Conservation (phyloP, 1,140 invertebrate genomes). For the Campoletis sonorensis region DNA sequence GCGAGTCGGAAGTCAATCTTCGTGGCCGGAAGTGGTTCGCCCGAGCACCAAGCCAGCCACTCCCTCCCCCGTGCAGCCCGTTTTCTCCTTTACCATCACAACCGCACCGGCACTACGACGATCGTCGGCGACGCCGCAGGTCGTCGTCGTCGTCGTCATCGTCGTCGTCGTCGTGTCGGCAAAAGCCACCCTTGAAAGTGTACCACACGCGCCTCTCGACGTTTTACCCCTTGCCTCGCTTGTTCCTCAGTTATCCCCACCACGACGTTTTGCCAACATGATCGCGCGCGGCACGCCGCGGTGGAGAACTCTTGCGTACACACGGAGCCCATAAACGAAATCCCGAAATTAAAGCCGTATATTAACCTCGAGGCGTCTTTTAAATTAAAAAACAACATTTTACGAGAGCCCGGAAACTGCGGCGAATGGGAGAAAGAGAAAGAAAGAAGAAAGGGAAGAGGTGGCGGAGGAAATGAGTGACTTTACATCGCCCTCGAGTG, state of each 20-base stretch:
- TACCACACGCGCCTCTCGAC: neutral
- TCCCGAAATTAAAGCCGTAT: slow-evolving; percentile 75
- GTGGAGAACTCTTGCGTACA: neutral
- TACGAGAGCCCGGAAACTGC: slow-evolving; percentile 58
- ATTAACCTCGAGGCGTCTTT: slow-evolving; percentile 70
- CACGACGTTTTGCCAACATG: neutral
- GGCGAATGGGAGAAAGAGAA: slow-evolving; percentile 23
- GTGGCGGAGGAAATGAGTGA: neutral
- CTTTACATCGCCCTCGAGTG: neutral
- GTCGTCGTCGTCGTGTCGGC: neutral
- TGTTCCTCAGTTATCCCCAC: neutral
- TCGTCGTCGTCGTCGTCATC: slow-evolving; percentile 14
- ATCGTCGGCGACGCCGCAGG: slow-evolving; percentile 8
- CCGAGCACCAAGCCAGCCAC: slow-evolving; percentile 47
- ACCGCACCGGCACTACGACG: neutral
- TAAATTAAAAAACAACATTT: slow-evolving; percentile 77
- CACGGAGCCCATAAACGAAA: slow-evolving; percentile 70
- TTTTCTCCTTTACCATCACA: slow-evolving; percentile 8
- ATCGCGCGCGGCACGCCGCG: slow-evolving; percentile 1
- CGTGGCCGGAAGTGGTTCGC: slow-evolving; percentile 71
- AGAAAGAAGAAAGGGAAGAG: slow-evolving; percentile 30
- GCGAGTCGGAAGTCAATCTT: slow-evolving; percentile 72
- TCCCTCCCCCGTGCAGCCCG: slow-evolving; percentile 15
- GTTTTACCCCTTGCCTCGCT: neutral
- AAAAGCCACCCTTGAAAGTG: neutral